A percentile compares a stretch with the other conserved stretches of the same genome.
phyloP scores from a whole-genome alignment of 2,113 vertebrate genomes.

The Labrus mixtus region DNA sequence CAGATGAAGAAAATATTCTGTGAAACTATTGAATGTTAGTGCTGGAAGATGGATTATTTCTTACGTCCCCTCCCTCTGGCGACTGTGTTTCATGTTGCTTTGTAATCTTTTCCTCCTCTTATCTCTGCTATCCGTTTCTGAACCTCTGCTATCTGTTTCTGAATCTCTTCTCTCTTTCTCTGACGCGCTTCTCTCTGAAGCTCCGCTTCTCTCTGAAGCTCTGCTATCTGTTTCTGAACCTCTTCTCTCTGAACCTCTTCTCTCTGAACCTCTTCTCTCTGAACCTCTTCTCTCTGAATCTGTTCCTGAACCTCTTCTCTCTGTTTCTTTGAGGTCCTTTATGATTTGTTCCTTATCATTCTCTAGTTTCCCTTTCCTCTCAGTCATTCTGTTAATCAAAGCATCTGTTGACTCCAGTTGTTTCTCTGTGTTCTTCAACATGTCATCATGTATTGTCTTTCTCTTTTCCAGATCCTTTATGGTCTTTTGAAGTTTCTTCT shows the following conservation, averaged over 20 bases:
- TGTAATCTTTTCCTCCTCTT: no score
- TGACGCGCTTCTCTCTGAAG: not conserved
- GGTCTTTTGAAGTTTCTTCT: accelerated
- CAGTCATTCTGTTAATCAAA: conserved; percentile 10
- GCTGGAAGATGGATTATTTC: no score
- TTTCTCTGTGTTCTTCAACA: not conserved
- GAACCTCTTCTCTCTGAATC: not conserved
- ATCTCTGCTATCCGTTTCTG: not conserved
- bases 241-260: no score
- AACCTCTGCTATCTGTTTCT: not conserved
- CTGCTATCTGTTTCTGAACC: not conserved
- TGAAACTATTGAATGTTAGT: no score
- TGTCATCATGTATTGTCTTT: not conserved
- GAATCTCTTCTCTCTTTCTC: no score
- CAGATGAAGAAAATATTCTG: no score
- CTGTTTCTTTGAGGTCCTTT: not conserved
- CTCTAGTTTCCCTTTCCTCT: not conserved
- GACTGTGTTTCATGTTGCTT: no score
- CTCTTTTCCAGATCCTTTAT: accelerated
- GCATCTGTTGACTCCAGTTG: not conserved
- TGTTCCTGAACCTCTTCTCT: no score
- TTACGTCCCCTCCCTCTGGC: no score
- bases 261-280: not conserved
- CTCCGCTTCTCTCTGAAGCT: not conserved
- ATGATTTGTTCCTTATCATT: not conserved